Evolutionary conservation across 2,797 vertebrate species (phyloP), one percentile per base, ranked within the genome.

Genomic region (Acipenser oxyrinchus): DNA sequence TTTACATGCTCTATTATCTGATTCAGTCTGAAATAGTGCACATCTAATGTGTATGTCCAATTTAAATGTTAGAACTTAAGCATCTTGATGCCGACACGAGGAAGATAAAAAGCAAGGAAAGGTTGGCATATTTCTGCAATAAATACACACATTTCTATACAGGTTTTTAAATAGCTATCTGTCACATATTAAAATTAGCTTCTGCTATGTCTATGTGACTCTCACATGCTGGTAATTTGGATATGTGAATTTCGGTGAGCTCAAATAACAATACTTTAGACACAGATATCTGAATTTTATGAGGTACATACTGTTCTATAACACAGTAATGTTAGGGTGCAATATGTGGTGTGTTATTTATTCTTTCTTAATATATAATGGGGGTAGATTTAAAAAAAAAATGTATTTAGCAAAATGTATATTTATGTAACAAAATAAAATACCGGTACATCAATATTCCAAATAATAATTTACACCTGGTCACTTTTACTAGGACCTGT

Each of bases 161-260:
- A 66, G 64, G 64, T 66, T 57, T 23, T 66, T 15, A 58, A 65
- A 66, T 66, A 66, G 58, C 64, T 53, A 66, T 66, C 64, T 66
- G 64, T 66, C 48, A 57, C 18, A 12, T 58, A 57, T 66, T 66
- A 66, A 66, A 66, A 66, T 66, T 66, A 66, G 64, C 64, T 6
- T 57, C 18, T 66, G 51, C 18, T 48, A 55, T 9, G n/a, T 50
- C 11, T 66, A 7, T 37, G 51, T 66, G 64, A n/a, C 12, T 66
- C 64, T 48, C 15, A 23, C 52, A 57, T 66, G 12, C 52, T 13
- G 23, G 5, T 66, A 48, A 11, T 18, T 13, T 66, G 52, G 49
- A 66, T 23, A 65, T 12, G 10, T 13, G 12, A 23, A 52, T 65
- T 65, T 53, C 64, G 48, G 11, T 58, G 12, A 11, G 55, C 11